phyloP scores from a whole-genome alignment of 1,140 invertebrate genomes.

The Drosophila lini region DNA sequence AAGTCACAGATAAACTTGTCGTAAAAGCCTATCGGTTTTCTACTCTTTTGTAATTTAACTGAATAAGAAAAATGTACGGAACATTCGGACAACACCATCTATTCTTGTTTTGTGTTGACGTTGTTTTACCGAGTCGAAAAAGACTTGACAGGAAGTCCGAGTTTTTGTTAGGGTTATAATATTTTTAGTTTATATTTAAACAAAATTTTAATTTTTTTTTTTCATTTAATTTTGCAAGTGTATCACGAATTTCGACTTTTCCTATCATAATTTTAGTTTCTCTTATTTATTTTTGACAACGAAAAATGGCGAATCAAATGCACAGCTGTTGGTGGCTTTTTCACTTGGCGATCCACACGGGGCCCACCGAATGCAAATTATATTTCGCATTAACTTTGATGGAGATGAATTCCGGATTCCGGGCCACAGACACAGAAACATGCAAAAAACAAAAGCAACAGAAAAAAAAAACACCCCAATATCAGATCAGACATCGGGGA shows the following conservation, averaged over 20 bases:
- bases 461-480: constrained; percentile 23
- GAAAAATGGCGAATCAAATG: constrained; percentile 63
- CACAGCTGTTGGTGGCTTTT: constrained; percentile 60
- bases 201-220: too few relatives aligned
- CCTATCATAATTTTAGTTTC: constrained; percentile 14
- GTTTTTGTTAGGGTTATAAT: not conserved
- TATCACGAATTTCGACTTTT: not conserved
- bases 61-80: not conserved
- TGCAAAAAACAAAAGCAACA: not conserved
- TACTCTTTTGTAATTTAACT: not conserved
- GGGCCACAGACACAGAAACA: constrained; percentile 12
- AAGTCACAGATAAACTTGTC: not conserved
- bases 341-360: constrained; percentile 34
- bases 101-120: not conserved
- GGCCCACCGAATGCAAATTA: constrained; percentile 61
- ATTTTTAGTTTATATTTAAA: not conserved
- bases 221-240: not conserved
- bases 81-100: not conserved
- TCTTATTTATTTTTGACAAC: constrained; percentile 54
- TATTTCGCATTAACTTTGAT: constrained; percentile 72
- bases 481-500: constrained; percentile 18
- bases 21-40: not conserved
- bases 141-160: not conserved
- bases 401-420: constrained; percentile 63
- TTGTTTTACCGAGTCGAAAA: not conserved